phyloP scores from a whole-genome alignment of 1,140 invertebrate genomes.

The Drosophila ercepeae region DNA sequence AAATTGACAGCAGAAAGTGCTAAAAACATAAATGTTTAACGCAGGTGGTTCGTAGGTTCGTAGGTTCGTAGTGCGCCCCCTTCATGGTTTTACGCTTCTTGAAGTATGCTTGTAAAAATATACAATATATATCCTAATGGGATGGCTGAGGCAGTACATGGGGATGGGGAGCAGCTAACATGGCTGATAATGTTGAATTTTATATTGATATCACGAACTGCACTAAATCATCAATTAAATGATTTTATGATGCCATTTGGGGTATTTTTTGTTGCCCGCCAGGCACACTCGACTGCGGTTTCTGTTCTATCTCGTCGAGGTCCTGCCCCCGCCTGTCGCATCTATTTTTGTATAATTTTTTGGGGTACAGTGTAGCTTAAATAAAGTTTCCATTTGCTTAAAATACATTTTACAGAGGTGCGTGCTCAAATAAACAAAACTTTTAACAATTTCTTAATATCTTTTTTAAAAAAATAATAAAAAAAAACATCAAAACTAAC shows the following conservation, averaged over 20 bases:
- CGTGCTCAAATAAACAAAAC: too few relatives aligned
- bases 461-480: not conserved
- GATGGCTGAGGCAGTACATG: not conserved
- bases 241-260: constrained; percentile 66
- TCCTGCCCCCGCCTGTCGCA: not conserved
- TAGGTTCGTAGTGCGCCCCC: not conserved
- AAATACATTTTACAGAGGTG: too few relatives aligned
- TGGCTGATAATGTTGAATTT: constrained; percentile 40
- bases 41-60: too few relatives aligned
- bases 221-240: constrained; percentile 71
- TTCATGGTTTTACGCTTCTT: not conserved
- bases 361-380: not conserved
- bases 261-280: constrained; percentile 16
- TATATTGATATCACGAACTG: constrained; percentile 65
- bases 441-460: not conserved
- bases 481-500: not conserved
- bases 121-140: not conserved
- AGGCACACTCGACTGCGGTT: constrained; percentile 5
- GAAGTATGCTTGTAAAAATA: constrained; percentile 23
- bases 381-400: not conserved
- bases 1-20: constrained; percentile 47
- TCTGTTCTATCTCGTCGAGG: constrained; percentile 8
- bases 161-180: not conserved
- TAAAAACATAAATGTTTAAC: constrained; percentile 44
- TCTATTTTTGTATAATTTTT: not conserved